Evolutionary conservation across 2,797 vertebrate genomes (phyloP).

Genomic region (Setipinna tenuifilis): DNA sequence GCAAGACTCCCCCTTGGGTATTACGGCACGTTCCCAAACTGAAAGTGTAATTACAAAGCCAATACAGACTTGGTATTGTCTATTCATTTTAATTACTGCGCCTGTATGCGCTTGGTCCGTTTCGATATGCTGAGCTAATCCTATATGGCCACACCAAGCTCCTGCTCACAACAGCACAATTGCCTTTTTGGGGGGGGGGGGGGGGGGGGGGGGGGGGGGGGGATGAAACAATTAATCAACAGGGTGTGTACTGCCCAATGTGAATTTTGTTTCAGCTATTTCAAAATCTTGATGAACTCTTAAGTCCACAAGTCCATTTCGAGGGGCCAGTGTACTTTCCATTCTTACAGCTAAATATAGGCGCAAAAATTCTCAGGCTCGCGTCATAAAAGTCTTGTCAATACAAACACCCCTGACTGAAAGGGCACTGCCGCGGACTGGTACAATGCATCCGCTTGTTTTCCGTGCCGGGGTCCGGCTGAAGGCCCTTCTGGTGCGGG

Average conservation of each 20-base stretch:
- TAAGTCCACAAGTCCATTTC: not conserved
- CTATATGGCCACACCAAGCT: not conserved
- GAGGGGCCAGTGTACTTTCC: not conserved
- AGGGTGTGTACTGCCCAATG: not conserved
- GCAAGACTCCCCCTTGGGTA: conserved; percentile 29
- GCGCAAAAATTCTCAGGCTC: not conserved
- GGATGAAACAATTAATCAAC: not conserved
- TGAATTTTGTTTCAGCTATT: not conserved
- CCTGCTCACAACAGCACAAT: not conserved
- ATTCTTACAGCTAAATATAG: conserved; percentile 19
- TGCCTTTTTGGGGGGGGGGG: not conserved
- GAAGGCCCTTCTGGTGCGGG: not conserved
- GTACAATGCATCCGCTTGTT: not conserved
- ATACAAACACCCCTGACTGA: not conserved
- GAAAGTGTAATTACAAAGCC: conserved; percentile 50
- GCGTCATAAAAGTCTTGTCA: conserved; percentile 2
- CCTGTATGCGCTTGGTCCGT: conserved; percentile 25
- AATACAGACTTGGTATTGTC: conserved; percentile 44
- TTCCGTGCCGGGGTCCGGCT: not conserved
- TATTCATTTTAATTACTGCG: conserved; percentile 52
- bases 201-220: too few species aligned
- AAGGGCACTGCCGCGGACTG: not conserved
- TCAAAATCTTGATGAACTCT: conserved; percentile 15
- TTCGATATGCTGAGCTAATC: conserved; percentile 34
- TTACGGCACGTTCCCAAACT: conserved; percentile 29